These are phyloP conservation scores for Microcebus ravelobensis DNA, from an alignment of 2,113 vertebrate species.

Conservation along the genomic window DNA sequence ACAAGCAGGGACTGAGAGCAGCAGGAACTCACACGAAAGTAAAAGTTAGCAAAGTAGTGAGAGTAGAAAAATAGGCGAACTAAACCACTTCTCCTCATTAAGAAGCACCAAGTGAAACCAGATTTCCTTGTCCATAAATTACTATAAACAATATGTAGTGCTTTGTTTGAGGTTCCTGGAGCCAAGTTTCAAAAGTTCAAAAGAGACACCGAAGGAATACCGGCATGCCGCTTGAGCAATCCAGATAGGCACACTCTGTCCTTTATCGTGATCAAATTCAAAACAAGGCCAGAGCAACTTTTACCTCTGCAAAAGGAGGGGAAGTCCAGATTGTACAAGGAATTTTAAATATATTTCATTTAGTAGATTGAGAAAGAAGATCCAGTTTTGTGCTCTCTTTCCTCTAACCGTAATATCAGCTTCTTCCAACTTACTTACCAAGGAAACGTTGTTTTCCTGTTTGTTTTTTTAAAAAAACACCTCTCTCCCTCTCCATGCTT, in stretches of 20 bases:
- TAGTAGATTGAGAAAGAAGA: background rate
- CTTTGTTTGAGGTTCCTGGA: conserved; percentile 53
- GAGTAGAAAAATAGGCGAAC: conserved; percentile 6
- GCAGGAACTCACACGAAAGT: background rate
- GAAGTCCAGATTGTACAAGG: background rate
- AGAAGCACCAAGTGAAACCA: conserved; percentile 42
- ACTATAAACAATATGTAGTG: conserved; percentile 57
- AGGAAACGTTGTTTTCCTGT: background rate
- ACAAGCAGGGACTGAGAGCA: background rate
- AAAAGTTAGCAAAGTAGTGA: background rate
- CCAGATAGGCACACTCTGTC: conserved; percentile 47
- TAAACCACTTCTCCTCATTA: background rate
- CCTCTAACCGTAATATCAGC: background rate
- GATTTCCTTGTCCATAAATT: conserved; percentile 55
- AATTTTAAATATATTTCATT: background rate
- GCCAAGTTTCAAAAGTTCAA: conserved; percentile 65
- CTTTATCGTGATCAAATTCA: conserved; percentile 41
- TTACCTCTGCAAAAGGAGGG: background rate
- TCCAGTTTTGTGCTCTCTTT: background rate
- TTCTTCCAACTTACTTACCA: conserved; percentile 21
- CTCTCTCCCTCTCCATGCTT: background rate
- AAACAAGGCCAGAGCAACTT: conserved; percentile 1
- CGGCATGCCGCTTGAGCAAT: background rate
- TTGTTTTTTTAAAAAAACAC: background rate
- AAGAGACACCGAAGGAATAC: conserved; percentile 39